Conservation (phyloP, 2,113 vertebrate species). For the Menidia beryllina region DNA sequence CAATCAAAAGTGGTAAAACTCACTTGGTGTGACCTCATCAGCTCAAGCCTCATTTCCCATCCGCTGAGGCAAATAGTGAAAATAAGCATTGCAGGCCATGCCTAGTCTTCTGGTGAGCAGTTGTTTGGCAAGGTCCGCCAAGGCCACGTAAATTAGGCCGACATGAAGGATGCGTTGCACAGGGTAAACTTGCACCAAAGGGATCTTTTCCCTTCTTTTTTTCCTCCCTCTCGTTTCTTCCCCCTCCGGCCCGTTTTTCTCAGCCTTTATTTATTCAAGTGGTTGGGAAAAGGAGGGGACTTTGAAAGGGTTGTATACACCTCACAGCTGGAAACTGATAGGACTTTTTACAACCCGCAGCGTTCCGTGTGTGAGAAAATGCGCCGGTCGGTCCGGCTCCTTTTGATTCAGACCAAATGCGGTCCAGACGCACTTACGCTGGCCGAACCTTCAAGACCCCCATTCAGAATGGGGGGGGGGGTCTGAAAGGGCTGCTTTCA, state of each 20-base stretch:
- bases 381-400: slow-evolving; percentile 43
- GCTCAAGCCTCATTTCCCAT: slow-evolving; percentile 28
- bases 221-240: slow-evolving; percentile 31
- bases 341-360: slow-evolving; percentile 65
- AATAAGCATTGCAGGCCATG: slow-evolving; percentile 35
- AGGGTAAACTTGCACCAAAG: slow-evolving; percentile 67
- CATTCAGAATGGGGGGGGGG: slow-evolving; percentile 6
- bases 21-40: slow-evolving; percentile 16
- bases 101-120: slow-evolving; percentile 24
- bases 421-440: background rate
- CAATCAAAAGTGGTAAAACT: slow-evolving; percentile 7
- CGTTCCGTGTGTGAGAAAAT: slow-evolving; percentile 72
- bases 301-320: slow-evolving; percentile 70
- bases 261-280: slow-evolving; percentile 74
- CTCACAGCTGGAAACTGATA: slow-evolving; percentile 80
- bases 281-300: slow-evolving; percentile 65
- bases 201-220: slow-evolving; percentile 41
- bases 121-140: slow-evolving; percentile 48
- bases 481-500: slow-evolving; percentile 34
- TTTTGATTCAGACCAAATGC: slow-evolving; percentile 23
- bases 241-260: slow-evolving; percentile 69
- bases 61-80: slow-evolving; percentile 27
- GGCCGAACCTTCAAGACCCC: slow-evolving; percentile 43
- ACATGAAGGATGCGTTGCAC: slow-evolving; percentile 62
- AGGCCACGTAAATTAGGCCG: slow-evolving; percentile 55